These are phyloP conservation scores for Ochlodes sylvanus DNA, from an alignment of 2,888 invertebrate genomes.

Conservation along the genomic window DNA sequence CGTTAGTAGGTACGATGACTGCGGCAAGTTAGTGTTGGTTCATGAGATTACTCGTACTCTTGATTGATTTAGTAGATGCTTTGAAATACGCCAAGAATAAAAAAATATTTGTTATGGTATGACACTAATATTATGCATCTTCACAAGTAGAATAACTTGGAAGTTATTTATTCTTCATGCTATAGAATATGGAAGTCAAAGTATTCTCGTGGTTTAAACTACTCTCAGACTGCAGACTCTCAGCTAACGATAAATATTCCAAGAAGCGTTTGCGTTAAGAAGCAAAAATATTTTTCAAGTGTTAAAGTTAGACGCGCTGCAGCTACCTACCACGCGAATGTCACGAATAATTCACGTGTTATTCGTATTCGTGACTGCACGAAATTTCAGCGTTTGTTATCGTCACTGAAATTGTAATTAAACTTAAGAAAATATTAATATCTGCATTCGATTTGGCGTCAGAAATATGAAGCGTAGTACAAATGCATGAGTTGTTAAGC, in stretches of 20 bases:
- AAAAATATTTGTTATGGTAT: background rate
- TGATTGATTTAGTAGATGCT: too few relatives aligned
- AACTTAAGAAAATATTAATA: background rate
- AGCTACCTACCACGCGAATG: background rate
- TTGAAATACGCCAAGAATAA: background rate
- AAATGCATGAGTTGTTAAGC: too few relatives aligned
- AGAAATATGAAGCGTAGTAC: background rate
- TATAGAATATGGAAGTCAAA: conserved; percentile 15
- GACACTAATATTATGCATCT: background rate
- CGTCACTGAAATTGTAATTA: conserved; percentile 3
- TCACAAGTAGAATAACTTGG: background rate
- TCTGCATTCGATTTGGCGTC: background rate
- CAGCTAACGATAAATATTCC: conserved; percentile 22
- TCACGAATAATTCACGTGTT: conserved; percentile 7
- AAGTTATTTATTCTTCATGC: conserved; percentile 6
- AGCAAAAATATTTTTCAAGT: conserved; percentile 17
- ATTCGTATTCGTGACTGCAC: conserved; percentile 2
- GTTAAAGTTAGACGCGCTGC: conserved; percentile 15
- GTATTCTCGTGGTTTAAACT: conserved; percentile 13
- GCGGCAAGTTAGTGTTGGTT: too few relatives aligned
- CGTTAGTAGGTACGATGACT: too few relatives aligned
- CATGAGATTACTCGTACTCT: too few relatives aligned
- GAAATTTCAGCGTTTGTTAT: background rate
- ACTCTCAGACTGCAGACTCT: conserved; percentile 6
- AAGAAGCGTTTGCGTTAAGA: conserved; percentile 12